phyloP scores from a whole-genome alignment of 2,113 vertebrate genomes.

The Chloropsis cyanopogon region DNA sequence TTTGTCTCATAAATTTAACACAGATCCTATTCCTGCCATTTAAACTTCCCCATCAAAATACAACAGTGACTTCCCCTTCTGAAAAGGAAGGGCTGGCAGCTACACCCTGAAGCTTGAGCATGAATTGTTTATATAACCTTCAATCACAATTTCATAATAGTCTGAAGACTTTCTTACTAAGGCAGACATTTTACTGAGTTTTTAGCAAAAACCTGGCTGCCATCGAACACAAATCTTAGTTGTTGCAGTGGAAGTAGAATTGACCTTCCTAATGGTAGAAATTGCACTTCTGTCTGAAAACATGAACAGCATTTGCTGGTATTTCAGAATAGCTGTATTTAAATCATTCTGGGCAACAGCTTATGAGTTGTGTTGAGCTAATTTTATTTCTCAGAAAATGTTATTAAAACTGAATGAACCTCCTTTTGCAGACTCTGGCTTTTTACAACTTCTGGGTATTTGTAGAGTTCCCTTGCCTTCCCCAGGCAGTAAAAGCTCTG shows the following conservation, averaged over 20 bases:
- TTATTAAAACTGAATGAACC: conserved; percentile 9
- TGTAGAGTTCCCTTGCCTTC: background rate
- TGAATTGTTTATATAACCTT: conserved; percentile 67
- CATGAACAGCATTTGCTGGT: background rate
- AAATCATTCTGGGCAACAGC: background rate
- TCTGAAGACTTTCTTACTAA: conserved; percentile 21
- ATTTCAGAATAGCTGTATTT: background rate
- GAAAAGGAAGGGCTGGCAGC: conserved; percentile 64
- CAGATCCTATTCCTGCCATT: conserved; percentile 58
- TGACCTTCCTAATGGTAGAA: background rate
- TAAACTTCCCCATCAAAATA: conserved; percentile 54
- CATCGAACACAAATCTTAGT: background rate
- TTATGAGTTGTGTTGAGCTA: background rate
- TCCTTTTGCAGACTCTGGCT: background rate
- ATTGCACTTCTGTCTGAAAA: background rate
- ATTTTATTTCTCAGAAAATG: conserved; percentile 3
- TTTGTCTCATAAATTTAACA: conserved; percentile 62
- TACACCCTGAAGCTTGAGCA: conserved; percentile 57
- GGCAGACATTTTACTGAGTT: conserved; percentile 30
- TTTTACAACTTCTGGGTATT: background rate
- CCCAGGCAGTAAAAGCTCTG: conserved; percentile 5
- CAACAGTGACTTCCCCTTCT: conserved; percentile 57
- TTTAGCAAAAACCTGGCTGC: conserved; percentile 7
- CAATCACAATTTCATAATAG: conserved; percentile 38
- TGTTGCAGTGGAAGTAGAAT: background rate